Conservation (phyloP, 2,888 invertebrate species). For the Pseudococcus jackbeardsleyi region DNA sequence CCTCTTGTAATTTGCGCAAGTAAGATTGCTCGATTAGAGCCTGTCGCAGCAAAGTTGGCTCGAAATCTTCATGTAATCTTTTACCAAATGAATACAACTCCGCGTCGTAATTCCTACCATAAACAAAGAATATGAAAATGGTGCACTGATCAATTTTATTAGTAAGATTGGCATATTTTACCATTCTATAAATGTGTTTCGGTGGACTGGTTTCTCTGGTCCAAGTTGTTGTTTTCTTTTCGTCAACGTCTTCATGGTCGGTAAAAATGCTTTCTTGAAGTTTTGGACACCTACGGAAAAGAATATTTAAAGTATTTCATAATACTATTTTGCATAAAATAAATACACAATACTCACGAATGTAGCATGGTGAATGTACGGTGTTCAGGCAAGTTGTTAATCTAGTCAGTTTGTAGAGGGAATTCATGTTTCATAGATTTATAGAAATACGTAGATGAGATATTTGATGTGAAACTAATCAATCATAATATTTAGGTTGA, state of each 20-base stretch:
- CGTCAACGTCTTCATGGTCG: slow-evolving; percentile 77
- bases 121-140: slow-evolving; percentile 17
- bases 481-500: background rate
- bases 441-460: background rate
- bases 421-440: background rate
- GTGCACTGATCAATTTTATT: background rate
- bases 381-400: background rate
- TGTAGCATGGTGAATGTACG: background rate
- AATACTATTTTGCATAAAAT: background rate
- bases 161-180: slow-evolving; percentile 32
- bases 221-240: slow-evolving; percentile 75
- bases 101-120: slow-evolving; percentile 69
- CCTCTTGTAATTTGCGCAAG: slow-evolving; percentile 78
- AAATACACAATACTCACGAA: background rate
- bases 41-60: slow-evolving; percentile 77
- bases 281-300: background rate
- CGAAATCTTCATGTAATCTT: slow-evolving; percentile 86
- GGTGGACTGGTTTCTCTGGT: slow-evolving; percentile 72
- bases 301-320: background rate
- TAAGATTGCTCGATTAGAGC: slow-evolving; percentile 86
- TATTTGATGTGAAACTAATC: background rate
- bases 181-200: slow-evolving; percentile 85
- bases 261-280: slow-evolving; percentile 73
- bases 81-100: slow-evolving; percentile 86
- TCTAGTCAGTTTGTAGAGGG: background rate